Conservation (phyloP, 1,140 invertebrate genomes). For the Hydropsyche tenuis region DNA sequence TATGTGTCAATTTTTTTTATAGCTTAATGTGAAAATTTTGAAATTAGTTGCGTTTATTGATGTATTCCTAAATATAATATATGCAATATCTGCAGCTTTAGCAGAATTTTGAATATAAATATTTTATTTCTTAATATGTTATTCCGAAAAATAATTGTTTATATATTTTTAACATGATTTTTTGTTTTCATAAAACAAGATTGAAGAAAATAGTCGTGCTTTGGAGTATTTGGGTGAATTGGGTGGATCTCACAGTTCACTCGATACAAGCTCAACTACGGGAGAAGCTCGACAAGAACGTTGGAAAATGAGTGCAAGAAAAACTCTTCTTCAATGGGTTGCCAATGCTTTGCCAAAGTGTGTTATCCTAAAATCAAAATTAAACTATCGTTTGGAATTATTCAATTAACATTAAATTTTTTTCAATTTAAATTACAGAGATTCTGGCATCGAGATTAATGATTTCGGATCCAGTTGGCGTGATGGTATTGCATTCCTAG, state of each 20-base stretch:
- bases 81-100: no score
- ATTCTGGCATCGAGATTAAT: conserved; percentile 85
- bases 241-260: conserved; percentile 79
- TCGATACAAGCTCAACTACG: conserved; percentile 72
- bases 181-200: conserved; percentile 68
- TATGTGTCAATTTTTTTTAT: conserved; percentile 21
- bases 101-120: no score
- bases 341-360: conserved; percentile 91
- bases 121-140: background rate
- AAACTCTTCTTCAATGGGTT: conserved; percentile 93
- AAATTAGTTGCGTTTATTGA: background rate
- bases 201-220: conserved; percentile 93
- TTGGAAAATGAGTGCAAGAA: conserved; percentile 88
- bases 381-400: background rate
- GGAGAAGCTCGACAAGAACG: conserved; percentile 74
- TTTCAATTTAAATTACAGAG: conserved; percentile 64
- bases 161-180: conserved; percentile 32
- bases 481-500: conserved; percentile 95
- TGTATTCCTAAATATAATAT: background rate
- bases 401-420: background rate
- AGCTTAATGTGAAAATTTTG: background rate
- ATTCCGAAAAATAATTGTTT: background rate
- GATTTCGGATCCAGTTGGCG: conserved; percentile 98
- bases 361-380: conserved; percentile 53
- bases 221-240: conserved; percentile 85